These are phyloP conservation scores for Callyntrura guangdongensis DNA, from an alignment of 2,888 invertebrate species.

Conservation along the genomic window DNA sequence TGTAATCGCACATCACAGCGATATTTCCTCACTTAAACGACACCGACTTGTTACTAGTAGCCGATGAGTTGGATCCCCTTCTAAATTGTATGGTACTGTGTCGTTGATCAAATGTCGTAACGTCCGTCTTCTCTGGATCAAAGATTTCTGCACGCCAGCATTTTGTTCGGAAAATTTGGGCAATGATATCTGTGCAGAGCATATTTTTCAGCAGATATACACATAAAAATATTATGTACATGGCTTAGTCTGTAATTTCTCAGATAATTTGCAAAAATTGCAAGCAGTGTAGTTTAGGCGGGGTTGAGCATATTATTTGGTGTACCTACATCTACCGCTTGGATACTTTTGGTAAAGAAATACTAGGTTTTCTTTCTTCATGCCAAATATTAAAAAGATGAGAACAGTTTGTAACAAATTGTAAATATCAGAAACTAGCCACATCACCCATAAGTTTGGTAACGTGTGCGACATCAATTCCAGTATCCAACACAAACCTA, in stretches of 20 bases:
- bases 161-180: slow-evolving; percentile 69
- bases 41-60: not conserved
- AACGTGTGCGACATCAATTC: slow-evolving; percentile 63
- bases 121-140: slow-evolving; percentile 73
- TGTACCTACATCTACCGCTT: slow-evolving; percentile 42
- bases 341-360: slow-evolving; percentile 67
- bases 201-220: not conserved
- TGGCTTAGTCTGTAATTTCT: too few species aligned
- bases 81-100: slow-evolving; percentile 52
- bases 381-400: slow-evolving; percentile 79
- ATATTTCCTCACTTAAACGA: not conserved
- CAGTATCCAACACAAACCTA: slow-evolving; percentile 79
- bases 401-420: slow-evolving; percentile 77
- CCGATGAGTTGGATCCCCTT: slow-evolving; percentile 46
- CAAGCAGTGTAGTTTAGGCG: not conserved
- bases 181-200: slow-evolving; percentile 62
- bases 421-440: slow-evolving; percentile 76
- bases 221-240: not conserved
- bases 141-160: slow-evolving; percentile 56
- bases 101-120: slow-evolving; percentile 53
- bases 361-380: slow-evolving; percentile 71
- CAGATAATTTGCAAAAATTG: not conserved
- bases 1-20: not conserved
- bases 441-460: slow-evolving; percentile 45
- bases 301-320: not conserved